phyloP scores from a whole-genome alignment of 2,797 vertebrate genomes.

The Coluber constrictor region DNA sequence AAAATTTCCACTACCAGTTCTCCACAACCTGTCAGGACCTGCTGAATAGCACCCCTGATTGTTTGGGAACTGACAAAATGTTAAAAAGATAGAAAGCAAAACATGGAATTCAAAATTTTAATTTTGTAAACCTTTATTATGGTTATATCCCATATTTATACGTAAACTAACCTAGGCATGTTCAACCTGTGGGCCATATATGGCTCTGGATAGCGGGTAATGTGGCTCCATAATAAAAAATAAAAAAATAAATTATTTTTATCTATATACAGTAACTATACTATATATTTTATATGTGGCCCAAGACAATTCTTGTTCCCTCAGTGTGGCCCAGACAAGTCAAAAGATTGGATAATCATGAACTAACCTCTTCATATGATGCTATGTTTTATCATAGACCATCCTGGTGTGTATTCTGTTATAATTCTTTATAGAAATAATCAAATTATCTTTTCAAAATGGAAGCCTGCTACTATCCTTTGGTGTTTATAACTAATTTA shows the following conservation, averaged over 20 bases:
- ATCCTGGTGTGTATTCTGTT: background rate
- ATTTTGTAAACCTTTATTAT: background rate
- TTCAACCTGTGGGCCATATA: background rate
- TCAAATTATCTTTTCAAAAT: background rate
- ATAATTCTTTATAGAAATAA: background rate
- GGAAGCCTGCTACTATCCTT: conserved; percentile 34
- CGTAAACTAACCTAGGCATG: background rate
- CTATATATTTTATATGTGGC: background rate
- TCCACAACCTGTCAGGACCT: no score
- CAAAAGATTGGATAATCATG: background rate
- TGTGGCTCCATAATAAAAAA: background rate
- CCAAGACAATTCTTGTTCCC: background rate
- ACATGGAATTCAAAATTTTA: background rate
- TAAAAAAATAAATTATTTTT: background rate
- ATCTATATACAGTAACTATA: background rate
- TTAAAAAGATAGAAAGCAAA: background rate
- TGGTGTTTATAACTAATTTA: conserved; percentile 42
- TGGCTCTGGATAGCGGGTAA: background rate
- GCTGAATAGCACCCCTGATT: background rate
- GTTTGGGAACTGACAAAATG: background rate
- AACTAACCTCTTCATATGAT: background rate
- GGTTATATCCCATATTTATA: background rate
- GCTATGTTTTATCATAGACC: background rate
- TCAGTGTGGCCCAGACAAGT: background rate
- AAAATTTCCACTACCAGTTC: no score